phyloP scores from a whole-genome alignment of 1,140 invertebrate genomes.

The Solenopsis invicta region DNA sequence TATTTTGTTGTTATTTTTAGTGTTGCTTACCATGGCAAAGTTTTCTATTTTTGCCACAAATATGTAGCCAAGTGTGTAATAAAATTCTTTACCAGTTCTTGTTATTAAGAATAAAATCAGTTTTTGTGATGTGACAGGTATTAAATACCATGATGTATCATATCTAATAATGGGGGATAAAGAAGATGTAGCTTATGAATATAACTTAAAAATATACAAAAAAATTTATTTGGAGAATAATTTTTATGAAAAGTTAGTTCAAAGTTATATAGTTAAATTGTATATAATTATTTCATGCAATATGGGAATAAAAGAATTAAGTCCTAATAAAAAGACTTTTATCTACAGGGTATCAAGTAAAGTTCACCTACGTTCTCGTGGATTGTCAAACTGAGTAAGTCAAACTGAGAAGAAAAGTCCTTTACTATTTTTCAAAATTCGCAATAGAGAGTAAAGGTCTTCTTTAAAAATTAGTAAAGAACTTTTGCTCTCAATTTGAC shows the following conservation, averaged over 20 bases:
- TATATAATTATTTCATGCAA: not conserved
- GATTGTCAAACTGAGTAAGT: no score
- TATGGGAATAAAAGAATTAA: slow-evolving; percentile 2
- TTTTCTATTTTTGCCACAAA: slow-evolving; percentile 56
- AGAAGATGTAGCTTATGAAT: not conserved
- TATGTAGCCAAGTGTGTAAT: slow-evolving; percentile 31
- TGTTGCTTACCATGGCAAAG: slow-evolving; percentile 60
- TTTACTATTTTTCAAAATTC: no score
- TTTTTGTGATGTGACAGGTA: slow-evolving; percentile 57
- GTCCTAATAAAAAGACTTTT: not conserved
- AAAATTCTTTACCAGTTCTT: slow-evolving; percentile 42
- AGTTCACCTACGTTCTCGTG: no score
- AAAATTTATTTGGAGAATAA: no score
- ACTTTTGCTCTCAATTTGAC: no score
- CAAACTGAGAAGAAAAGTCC: no score
- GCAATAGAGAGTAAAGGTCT: no score
- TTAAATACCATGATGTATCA: slow-evolving; percentile 59
- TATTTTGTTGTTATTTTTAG: not conserved
- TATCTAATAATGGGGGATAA: slow-evolving; percentile 23
- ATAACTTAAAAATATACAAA: no score
- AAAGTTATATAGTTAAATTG: not conserved
- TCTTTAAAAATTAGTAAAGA: no score
- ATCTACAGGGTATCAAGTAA: no score
- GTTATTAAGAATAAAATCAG: slow-evolving; percentile 65
- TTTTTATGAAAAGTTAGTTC: not conserved